A percentile compares a stretch with the other conserved stretches of the same genome.
These are phyloP conservation scores for Metaphire vulgaris DNA, from an alignment of 1,140 invertebrate species.

Conservation along the genomic window DNA sequence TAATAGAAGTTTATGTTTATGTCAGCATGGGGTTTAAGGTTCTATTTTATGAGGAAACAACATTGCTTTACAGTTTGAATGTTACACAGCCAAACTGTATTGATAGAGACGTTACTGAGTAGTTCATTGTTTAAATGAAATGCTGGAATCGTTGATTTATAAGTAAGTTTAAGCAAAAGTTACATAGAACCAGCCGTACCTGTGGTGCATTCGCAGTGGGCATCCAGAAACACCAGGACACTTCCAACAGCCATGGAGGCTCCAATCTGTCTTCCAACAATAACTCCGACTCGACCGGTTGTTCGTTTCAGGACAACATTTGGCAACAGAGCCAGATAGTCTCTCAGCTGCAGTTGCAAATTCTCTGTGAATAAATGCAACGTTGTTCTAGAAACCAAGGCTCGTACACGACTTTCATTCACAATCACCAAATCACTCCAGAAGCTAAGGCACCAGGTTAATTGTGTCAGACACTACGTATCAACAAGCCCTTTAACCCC, in stretches of 20 bases:
- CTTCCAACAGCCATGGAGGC: slow-evolving; percentile 67
- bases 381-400: not conserved
- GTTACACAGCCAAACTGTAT: not conserved
- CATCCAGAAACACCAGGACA: slow-evolving; percentile 79
- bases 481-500: too few relatives aligned
- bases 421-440: not conserved
- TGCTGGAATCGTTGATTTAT: too few relatives aligned
- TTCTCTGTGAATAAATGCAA: slow-evolving; percentile 14
- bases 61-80: not conserved
- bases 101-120: not conserved
- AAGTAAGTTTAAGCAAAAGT: too few relatives aligned
- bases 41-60: not conserved
- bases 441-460: not conserved
- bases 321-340: not conserved
- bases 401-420: not conserved
- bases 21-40: not conserved
- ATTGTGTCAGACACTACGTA: not conserved
- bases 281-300: not conserved
- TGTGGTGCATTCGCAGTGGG: slow-evolving; percentile 50
- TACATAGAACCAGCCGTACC: not conserved
- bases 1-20: not conserved
- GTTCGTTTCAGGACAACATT: slow-evolving; percentile 8
- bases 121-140: not conserved
- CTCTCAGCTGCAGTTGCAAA: slow-evolving; percentile 22
- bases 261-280: slow-evolving; percentile 67